Evolutionary conservation across 2,888 invertebrate species (phyloP), one percentile per base, ranked within the genome.

Genomic region (Emmelina monodactyla): DNA sequence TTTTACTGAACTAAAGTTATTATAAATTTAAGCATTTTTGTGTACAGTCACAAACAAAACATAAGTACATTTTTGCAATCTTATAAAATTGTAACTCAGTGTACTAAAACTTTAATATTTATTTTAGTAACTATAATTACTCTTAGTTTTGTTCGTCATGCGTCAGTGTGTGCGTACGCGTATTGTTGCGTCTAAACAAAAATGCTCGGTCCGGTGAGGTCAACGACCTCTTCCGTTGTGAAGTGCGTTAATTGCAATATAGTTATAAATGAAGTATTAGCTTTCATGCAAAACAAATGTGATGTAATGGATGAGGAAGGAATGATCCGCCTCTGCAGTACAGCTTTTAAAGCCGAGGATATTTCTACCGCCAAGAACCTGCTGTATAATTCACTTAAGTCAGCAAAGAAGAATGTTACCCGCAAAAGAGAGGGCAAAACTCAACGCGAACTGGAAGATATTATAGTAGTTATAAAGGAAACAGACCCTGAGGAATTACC

Each of bases 401-500:
- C 12, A 11, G 11, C 3, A n/a, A 16, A 31, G 19, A 10, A 12
- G 10, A 16, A 16, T 15, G 16, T 16, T 11, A 14, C 14, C 10
- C 6, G 31, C 14, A 31, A 19, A n/a, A 5, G 19, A 16, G n/a
- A 31, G 16, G 31, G 31, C 11, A 31, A 31, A 16, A n/a, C 3
- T 5, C 7, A 14, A 9, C 31, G 31, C 16, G 31, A 31, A 9
- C 6, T 31, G 7, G 31, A 31, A 9, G 29, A 29, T 12, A 29
- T 29, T 4, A 29, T 29, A 12, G 3, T 6, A 11, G 13, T 36
- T 16, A 7, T 14, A 9, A 38, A 38, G 13, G 35, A 31, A 16
- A 35, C 33, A 11, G 39, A 36, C 10, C 36, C 39, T 16, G 34
- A 37, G 9, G 14, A 25, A 10, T 2, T 39, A n/a, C 39, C 37